phyloP scores from a whole-genome alignment of 2,797 vertebrate species.

The Syncerus caffer region DNA sequence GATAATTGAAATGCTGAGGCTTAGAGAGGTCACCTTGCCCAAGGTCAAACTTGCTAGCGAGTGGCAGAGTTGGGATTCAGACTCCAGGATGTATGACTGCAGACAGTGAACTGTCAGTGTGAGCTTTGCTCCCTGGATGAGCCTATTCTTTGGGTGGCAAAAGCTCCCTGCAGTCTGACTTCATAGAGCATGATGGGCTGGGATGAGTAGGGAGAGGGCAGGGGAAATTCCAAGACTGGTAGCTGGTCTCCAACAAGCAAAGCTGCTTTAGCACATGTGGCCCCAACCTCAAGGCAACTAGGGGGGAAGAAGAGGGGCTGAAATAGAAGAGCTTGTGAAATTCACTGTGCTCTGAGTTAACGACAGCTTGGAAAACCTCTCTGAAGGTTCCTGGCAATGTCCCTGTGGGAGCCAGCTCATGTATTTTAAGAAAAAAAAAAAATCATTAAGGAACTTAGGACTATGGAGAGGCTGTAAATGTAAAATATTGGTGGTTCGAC shows the following conservation, averaged over 20 bases:
- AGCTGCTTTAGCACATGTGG: rapidly evolving
- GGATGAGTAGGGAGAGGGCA: not conserved
- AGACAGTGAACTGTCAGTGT: not conserved
- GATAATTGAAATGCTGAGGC: not conserved
- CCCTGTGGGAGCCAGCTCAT: constrained; percentile 58
- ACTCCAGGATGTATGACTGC: not conserved
- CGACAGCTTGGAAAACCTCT: constrained; percentile 50
- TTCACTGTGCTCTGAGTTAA: not conserved
- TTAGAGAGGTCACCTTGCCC: not conserved
- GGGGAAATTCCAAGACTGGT: not conserved
- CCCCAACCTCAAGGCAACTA: not conserved
- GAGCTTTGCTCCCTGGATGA: not conserved
- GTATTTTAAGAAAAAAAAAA: constrained; percentile 73
- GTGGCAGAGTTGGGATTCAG: not conserved
- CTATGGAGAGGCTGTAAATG: constrained; percentile 75
- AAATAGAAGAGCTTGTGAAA: not conserved
- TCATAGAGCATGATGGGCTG: not conserved
- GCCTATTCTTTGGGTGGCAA: not conserved
- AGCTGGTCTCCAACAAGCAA: not conserved
- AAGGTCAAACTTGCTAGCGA: not conserved
- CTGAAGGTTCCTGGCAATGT: constrained; percentile 57
- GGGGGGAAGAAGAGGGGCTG: not conserved
- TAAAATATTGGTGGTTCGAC: constrained; percentile 77
- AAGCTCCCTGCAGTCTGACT: not conserved
- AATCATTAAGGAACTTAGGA: constrained; percentile 81